Evolutionary conservation across 2,888 invertebrate genomes (phyloP).

Genomic region (Amphipoea oculea): DNA sequence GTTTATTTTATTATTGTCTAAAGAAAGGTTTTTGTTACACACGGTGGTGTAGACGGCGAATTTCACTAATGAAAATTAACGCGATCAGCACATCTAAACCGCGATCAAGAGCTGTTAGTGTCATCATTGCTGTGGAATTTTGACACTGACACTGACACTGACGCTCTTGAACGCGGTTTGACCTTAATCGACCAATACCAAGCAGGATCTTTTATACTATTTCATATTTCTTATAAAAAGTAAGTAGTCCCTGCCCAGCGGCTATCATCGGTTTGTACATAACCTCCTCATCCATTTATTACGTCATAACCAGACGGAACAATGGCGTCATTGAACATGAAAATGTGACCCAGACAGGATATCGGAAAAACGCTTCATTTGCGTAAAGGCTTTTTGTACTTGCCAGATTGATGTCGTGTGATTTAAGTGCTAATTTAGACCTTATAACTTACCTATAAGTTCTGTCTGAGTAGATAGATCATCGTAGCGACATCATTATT

Average conservation of each 20-base stretch:
- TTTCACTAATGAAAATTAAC: too few species aligned
- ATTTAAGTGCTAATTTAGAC: neutral
- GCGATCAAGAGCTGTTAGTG: neutral
- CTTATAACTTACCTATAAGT: neutral
- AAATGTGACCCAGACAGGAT: slow-evolving; percentile 31
- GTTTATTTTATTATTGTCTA: neutral
- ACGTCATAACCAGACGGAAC: slow-evolving; percentile 37
- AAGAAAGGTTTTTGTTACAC: neutral
- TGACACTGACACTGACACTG: neutral
- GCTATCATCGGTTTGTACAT: neutral
- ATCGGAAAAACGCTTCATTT: slow-evolving; percentile 32
- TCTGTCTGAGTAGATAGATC: neutral
- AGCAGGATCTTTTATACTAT: neutral
- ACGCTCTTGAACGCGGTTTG: neutral
- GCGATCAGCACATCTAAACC: too few species aligned
- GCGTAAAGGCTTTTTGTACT: slow-evolving; percentile 3
- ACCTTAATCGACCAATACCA: neutral
- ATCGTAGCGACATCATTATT: neutral
- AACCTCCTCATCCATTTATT: slow-evolving; percentile 24
- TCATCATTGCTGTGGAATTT: neutral
- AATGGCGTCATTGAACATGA: slow-evolving; percentile 35
- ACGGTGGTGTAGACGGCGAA: neutral
- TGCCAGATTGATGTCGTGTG: neutral
- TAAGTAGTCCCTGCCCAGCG: neutral
- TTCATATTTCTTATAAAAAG: neutral